Base-by-base conservation (phyloP, 2,797 vertebrate genomes). In the Pseudochirops corinnae region DNA sequence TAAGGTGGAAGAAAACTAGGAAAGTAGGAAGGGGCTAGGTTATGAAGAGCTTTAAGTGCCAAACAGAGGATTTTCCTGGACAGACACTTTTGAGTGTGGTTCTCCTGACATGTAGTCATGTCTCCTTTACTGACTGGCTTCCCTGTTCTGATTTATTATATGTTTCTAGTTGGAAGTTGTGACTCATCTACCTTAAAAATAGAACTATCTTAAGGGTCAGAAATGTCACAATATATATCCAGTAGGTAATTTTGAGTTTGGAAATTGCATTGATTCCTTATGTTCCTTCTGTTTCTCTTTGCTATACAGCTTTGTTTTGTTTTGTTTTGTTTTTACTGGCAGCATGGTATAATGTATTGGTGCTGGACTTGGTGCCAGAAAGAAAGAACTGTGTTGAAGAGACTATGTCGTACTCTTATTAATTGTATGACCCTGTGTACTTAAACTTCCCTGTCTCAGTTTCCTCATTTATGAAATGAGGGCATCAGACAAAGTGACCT, bases 231-330 rank as follows among this genome's bases (percentile, higher is more conserved):
- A 93, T 96, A 97, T 96, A 94, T 95, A 96, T 96, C 94, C 96
- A 97, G 97, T 95, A 97, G 97, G 97, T 97, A 96, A 97, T 96
- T 97, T 91, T 96, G 92, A 60, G 95, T 96, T 97, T 96, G 92
- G 96, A 94, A 96, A 94, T 93, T 91, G 96, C 90, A 74, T 95
- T 95, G 92, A 91, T 94, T 96, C 96, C 96, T 98, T 97, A 94
- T 96, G 96, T 97, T 96, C 93, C 82, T 87, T 96, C 96, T 97
- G 97, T 91, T 93, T 97, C 90, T 91, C 93, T 60, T 93, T 93
- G 52, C 82, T 39, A 53, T 58, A 29, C 92, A 10, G 92, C 90
- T 97, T 56, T 93, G 46, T 28, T 87, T 57, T 57, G 90, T 94
- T 55, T 93, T 67, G 90, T 67, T 14, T n/a, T 39, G 4, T n/a